Evolutionary conservation across 2,888 invertebrate genomes (phyloP).

Genomic region (Trilocha varians): DNA sequence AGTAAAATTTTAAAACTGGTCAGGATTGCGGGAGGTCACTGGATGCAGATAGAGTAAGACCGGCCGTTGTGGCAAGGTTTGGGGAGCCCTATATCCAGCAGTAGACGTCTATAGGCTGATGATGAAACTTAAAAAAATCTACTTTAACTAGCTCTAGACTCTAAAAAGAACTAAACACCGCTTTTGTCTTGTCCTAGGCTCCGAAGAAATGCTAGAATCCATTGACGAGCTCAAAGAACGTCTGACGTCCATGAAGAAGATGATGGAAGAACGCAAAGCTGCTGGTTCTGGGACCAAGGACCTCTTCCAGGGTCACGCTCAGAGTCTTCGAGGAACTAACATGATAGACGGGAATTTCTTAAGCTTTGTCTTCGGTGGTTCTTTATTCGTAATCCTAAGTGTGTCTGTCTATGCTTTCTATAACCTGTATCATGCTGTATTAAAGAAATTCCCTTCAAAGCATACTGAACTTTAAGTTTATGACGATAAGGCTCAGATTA

Average conservation of each 20-base stretch:
- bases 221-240: conserved; percentile 87
- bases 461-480: conserved; percentile 83
- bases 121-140: too few relatives aligned
- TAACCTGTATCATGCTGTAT: conserved; percentile 73
- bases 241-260: conserved; percentile 83
- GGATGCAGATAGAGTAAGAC: too few relatives aligned
- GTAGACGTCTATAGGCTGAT: too few relatives aligned
- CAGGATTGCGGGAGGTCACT: too few relatives aligned
- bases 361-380: conserved; percentile 86
- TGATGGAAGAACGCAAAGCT: conserved; percentile 83
- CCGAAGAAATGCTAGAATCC: conserved; percentile 75
- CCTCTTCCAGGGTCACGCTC: conserved; percentile 60
- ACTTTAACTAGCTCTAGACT: too few relatives aligned
- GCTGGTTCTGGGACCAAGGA: conserved; percentile 61
- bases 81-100: too few relatives aligned
- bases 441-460: conserved; percentile 86
- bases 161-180: not conserved
- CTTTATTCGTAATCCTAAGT: conserved; percentile 82
- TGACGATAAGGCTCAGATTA: conserved; percentile 11
- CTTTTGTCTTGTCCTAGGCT: conserved; percentile 28
- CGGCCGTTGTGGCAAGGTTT: too few relatives aligned
- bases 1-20: too few relatives aligned
- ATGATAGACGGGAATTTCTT: conserved; percentile 88
- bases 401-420: conserved; percentile 90
- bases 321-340: conserved; percentile 66